These are phyloP conservation scores for Aplochiton taeniatus DNA, from an alignment of 2,797 vertebrate species.

Conservation along the genomic window DNA sequence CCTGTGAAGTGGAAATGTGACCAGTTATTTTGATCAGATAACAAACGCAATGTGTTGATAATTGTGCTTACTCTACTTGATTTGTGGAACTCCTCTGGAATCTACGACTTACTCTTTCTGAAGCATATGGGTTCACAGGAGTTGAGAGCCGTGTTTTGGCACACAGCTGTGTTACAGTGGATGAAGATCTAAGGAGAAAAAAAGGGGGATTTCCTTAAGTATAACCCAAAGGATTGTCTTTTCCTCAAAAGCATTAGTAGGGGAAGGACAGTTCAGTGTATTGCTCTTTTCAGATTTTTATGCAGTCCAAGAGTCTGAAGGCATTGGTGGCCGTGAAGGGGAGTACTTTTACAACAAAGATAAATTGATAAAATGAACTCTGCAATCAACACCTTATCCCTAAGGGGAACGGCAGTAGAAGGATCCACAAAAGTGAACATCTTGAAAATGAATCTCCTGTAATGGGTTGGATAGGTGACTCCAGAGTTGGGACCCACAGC, in stretches of 20 bases:
- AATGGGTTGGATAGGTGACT: slow-evolving; percentile 53
- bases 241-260: background rate
- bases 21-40: background rate
- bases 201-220: no score
- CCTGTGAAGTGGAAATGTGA: slow-evolving; percentile 40
- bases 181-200: slow-evolving; percentile 59
- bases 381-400: background rate
- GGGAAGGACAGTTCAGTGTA: background rate
- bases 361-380: background rate
- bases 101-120: slow-evolving; percentile 60
- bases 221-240: background rate
- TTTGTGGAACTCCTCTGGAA: background rate
- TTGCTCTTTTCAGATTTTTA: no score
- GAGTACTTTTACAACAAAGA: background rate
- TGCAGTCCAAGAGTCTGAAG: no score
- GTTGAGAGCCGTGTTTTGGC: slow-evolving; percentile 31
- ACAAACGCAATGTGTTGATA: background rate
- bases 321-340: no score
- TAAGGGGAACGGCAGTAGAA: accelerated
- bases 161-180: slow-evolving; percentile 68
- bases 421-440: slow-evolving; percentile 73
- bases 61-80: background rate
- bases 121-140: slow-evolving; percentile 60
- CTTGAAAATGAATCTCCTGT: slow-evolving; percentile 66
- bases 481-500: slow-evolving; percentile 38